Conservation (phyloP, 2,888 invertebrate genomes). For the Phoenoteleia sp. region DNA sequence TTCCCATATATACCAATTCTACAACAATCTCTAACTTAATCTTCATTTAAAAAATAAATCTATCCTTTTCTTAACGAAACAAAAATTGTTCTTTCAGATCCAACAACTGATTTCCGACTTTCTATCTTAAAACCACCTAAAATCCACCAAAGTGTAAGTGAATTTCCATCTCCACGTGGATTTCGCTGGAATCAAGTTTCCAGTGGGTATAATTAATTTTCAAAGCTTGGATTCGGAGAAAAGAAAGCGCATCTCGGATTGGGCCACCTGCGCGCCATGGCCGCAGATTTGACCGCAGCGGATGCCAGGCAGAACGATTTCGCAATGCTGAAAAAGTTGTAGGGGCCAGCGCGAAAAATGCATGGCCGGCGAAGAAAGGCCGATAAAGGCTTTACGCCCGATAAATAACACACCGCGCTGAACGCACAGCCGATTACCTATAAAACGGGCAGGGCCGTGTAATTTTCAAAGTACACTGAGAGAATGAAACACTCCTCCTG, state of each 20-base stretch:
- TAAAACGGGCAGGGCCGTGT: conserved; percentile 64
- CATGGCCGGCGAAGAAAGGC: conserved; percentile 45
- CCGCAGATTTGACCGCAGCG: conserved; percentile 13
- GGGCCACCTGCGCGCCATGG: conserved; percentile 59
- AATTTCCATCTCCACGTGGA: no score
- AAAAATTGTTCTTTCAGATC: no score
- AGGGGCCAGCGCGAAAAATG: conserved; percentile 44
- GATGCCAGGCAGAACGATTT: conserved; percentile 33
- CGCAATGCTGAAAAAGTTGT: conserved; percentile 62
- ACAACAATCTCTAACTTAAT: no score
- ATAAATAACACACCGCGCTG: conserved; percentile 60
- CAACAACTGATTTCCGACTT: no score
- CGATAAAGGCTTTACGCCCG: conserved; percentile 61
- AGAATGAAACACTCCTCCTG: conserved; percentile 52
- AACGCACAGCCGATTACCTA: conserved; percentile 59
- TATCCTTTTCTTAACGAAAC: no score
- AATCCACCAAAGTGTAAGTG: no score
- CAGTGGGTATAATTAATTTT: conserved; percentile 58
- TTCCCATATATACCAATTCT: no score
- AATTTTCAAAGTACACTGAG: conserved; percentile 66
- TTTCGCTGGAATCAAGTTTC: no score
- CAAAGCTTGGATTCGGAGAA: conserved; percentile 42
- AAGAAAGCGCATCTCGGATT: conserved; percentile 49
- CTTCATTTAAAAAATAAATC: no score
- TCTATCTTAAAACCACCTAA: no score